Evolutionary conservation across 2,113 vertebrate genomes (phyloP).

Genomic region (Notiomystis cincta): DNA sequence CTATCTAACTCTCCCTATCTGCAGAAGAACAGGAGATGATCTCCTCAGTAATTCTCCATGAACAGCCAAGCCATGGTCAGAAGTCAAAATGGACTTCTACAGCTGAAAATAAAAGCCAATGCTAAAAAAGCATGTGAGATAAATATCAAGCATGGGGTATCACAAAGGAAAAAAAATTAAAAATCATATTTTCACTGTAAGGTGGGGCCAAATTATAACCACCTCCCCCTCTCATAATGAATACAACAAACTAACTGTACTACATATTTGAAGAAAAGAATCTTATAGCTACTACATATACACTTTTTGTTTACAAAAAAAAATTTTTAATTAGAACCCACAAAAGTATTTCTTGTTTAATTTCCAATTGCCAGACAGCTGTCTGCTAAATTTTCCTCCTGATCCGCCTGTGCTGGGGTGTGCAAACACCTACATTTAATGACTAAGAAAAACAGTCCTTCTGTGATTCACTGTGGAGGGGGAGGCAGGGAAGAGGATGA

Average conservation of each 20-base stretch:
- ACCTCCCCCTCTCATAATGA: neutral
- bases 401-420: neutral
- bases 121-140: neutral
- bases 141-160: neutral
- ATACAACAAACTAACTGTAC: neutral
- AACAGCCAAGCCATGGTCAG: neutral
- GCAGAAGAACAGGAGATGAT: neutral
- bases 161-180: neutral
- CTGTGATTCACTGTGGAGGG: neutral
- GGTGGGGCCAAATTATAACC: neutral
- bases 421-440: slow-evolving; percentile 44
- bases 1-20: neutral
- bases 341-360: neutral
- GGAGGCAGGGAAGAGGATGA: neutral
- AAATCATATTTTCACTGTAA: neutral
- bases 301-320: neutral
- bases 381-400: slow-evolving; percentile 13
- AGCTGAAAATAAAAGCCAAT: neutral
- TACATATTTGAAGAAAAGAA: neutral
- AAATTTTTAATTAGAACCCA: neutral
- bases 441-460: slow-evolving; percentile 35
- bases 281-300: neutral
- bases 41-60: neutral
- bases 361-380: slow-evolving; percentile 32
- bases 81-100: neutral